Evolutionary conservation across 1,140 invertebrate species (phyloP), one percentile per base, ranked within the genome.

Genomic region (Papilio dardanus): DNA sequence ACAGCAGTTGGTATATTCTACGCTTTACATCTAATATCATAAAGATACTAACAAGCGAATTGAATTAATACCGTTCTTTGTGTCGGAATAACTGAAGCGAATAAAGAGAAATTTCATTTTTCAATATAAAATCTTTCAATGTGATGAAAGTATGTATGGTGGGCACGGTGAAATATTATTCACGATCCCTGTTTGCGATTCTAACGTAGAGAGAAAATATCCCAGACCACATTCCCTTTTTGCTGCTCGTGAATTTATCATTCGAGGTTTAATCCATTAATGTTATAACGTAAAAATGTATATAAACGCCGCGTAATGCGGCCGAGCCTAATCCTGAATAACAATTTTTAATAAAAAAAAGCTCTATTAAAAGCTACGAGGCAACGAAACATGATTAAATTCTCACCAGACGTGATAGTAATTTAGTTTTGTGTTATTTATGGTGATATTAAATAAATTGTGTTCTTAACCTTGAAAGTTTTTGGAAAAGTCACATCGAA

Each of bases 261-360:
- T 54, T 54, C 71, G 71, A 73, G 46, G 71, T 58, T 54, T 73
- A 73, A 73, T 73, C 71, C 71, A 73, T 73, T 73, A 73, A 73
- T 73, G 71, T 73, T 73, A 73, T 33, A 73, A 73, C 71, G 31
- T 73, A 54, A 73, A 73, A 50, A 73, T 73, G 46, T 73, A 54
- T 50, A 50, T 54, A 54, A 73, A 33, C 30, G n/a, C 71, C 42
- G 28, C 71, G 71, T 73, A 73, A 73, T 73, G 71, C 71, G 24
- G 46, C 28, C 71, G 71, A 73, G 42, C 71, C 71, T 73, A 50
- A 73, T 58, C 50, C 71, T 73, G 46, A 73, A 73, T 71, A 40
- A 73, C 40, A 30, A 50, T 50, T 71, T 71, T 42, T 24, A 42
- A 71, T 50, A 71, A 71, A 54, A 62, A 58, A 73, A 71, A 73